These are phyloP conservation scores for Halocaridina rubra DNA, from an alignment of 2,888 invertebrate species.

Conservation along the genomic window DNA sequence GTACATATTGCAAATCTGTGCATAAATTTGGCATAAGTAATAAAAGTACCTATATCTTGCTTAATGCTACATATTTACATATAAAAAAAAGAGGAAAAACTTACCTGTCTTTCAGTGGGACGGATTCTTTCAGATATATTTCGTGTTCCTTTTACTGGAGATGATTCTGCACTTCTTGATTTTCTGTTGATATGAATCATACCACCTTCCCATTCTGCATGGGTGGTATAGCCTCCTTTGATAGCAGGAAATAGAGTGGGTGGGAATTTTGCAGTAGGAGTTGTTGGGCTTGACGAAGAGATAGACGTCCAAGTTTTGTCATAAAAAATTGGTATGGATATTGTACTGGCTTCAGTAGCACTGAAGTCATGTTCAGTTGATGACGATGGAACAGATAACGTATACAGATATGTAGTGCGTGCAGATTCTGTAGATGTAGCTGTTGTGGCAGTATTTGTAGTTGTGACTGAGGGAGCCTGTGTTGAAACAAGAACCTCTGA, in stretches of 20 bases:
- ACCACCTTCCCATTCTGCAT: constrained; percentile 38
- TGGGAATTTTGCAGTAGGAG: not conserved
- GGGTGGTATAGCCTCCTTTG: not conserved
- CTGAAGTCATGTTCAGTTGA: not conserved
- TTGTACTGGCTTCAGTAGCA: not conserved
- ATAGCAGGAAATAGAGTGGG: not conserved
- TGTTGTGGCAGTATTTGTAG: not conserved
- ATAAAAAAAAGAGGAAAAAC: no score
- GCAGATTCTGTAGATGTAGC: not conserved
- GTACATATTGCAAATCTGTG: no score
- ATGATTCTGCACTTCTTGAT: not conserved
- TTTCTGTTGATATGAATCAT: constrained; percentile 22
- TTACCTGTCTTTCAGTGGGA: not conserved
- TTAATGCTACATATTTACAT: not conserved
- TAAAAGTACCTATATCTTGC: no score
- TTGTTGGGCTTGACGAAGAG: not conserved
- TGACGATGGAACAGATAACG: not conserved
- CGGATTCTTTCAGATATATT: not conserved
- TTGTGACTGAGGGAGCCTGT: not conserved
- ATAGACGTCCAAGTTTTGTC: no score
- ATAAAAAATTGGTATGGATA: no score
- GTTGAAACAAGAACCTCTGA: not conserved
- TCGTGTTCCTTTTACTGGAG: not conserved
- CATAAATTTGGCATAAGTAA: no score
- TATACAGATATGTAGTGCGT: not conserved